Evolutionary conservation across 2,113 vertebrate species (phyloP), one percentile per base, ranked within the genome.

Genomic region (Chloebia gouldiae): DNA sequence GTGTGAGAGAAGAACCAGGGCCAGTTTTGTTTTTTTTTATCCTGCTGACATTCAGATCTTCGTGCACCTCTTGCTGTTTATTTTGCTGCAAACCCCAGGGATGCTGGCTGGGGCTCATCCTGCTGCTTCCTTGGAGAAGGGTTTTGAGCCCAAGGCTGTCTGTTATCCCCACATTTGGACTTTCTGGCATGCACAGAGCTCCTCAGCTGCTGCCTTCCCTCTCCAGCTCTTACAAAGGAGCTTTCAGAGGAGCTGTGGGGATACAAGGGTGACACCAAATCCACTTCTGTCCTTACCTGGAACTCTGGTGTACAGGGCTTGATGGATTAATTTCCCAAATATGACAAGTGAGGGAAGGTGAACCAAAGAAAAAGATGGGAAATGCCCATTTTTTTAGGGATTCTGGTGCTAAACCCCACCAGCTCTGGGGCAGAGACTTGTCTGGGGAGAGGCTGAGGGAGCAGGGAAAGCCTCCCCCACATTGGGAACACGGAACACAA

Each of bases 171-270:
- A 4, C 6, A 2, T 77, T 82, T 70, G 72, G 39, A 13, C 3
- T 35, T 76, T 59, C 9, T 72, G 72, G 63, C 54, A 7, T 17
- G 61, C 61, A n/a, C 4, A 8, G 37, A 60, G 31, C 15, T n/a
- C 63, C 28, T 77, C 54, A 17, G 35, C 44, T 63, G 49, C 88
- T 92, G 56, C 45, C 15, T 25, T 9, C 14, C 25, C 66, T 56
- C 69, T 20, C 23, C 17, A 31, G 57, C 40, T 69, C 23, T 47
- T 27, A 5, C 0, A 7, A 4, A 30, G 0, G 6, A 70, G n/a
- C 13, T 81, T 54, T 40, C 19, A 31, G 69, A 87, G 53, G 33
- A 25, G 22, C 31, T 33, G 39, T 12, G 16, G 35, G 15, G 21
- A 20, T 37, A 49, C 28, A 33, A 19, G 40, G 56, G 25, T 49